These are phyloP conservation scores for Orestias chungarensis DNA, from an alignment of 2,797 vertebrate species.

Conservation along the genomic window DNA sequence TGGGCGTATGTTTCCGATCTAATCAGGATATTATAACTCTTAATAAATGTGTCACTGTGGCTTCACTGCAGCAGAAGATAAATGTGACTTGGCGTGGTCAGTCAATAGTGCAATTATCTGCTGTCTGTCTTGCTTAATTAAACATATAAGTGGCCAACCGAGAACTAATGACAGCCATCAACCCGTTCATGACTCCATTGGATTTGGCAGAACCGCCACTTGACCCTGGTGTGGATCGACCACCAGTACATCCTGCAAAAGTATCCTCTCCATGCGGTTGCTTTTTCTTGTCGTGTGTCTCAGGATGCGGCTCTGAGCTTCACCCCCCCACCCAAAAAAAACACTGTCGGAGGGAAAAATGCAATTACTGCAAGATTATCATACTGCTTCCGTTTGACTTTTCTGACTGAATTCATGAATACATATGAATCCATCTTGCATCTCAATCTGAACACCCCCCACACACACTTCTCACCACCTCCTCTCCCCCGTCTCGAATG, in stretches of 20 bases:
- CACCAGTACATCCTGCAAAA: constrained; percentile 57
- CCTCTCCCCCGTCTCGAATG: constrained; percentile 1
- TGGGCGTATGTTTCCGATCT: constrained; percentile 26
- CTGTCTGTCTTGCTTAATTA: constrained; percentile 76
- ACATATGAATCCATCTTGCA: constrained; percentile 79
- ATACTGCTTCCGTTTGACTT: constrained; percentile 80
- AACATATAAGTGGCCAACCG: constrained; percentile 74
- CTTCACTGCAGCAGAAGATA: constrained; percentile 53
- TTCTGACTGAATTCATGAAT: constrained; percentile 81
- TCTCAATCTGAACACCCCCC: constrained; percentile 67
- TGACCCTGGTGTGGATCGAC: constrained; percentile 67
- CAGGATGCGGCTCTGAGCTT: constrained; percentile 53
- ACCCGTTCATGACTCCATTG: constrained; percentile 64
- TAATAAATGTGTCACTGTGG: constrained; percentile 27
- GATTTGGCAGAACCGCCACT: constrained; percentile 68
- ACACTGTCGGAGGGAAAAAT: constrained; percentile 74
- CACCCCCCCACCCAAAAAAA: constrained; percentile 38
- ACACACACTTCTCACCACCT: background rate
- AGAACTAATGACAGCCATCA: constrained; percentile 69
- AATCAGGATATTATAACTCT: constrained; percentile 31
- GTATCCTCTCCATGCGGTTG: constrained; percentile 52
- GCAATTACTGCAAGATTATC: constrained; percentile 79
- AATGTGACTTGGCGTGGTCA: constrained; percentile 52
- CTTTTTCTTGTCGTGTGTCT: constrained; percentile 25
- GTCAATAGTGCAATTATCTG: constrained; percentile 80